A percentile compares a stretch with the other conserved stretches of the same genome.
phyloP scores from a whole-genome alignment of 2,113 vertebrate genomes.

The Etheostoma cragini region DNA sequence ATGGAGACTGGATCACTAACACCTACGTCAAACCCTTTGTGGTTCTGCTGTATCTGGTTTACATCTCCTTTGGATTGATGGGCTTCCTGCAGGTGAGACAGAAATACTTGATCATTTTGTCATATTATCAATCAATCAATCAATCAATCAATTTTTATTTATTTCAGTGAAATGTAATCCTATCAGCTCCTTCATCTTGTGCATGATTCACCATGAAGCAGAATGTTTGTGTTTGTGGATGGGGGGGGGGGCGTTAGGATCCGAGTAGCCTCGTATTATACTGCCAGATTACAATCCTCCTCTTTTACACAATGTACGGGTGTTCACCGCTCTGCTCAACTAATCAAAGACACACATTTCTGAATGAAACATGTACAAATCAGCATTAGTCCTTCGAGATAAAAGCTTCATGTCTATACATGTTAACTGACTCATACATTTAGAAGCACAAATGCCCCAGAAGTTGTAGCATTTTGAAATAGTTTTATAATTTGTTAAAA shows the following conservation, averaged over 20 bases:
- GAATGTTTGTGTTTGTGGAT: too few species aligned
- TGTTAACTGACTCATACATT: not conserved
- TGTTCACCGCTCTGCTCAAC: not conserved
- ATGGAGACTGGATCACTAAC: conserved; percentile 99
- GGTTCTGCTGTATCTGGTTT: conserved; percentile 98
- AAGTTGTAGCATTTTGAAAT: not conserved
- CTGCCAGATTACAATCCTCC: not conserved
- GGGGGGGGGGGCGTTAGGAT: too few species aligned
- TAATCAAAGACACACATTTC: not conserved
- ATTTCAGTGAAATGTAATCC: too few species aligned
- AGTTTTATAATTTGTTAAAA: not conserved
- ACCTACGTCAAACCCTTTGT: conserved; percentile 99
- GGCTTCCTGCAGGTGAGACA: conserved; percentile 96
- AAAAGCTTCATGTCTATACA: not conserved
- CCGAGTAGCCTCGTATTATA: not conserved
- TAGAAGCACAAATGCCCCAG: not conserved
- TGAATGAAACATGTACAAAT: not conserved
- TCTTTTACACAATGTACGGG: not conserved
- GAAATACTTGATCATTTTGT: not conserved
- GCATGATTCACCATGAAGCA: too few species aligned
- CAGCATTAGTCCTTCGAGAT: not conserved
- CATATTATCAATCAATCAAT: too few species aligned
- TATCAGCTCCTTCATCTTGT: too few species aligned
- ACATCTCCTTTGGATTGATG: conserved; percentile 99
- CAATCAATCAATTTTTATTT: too few species aligned